A percentile compares a stretch with the other conserved stretches of the same genome.
These are phyloP conservation scores for Vesta saturnalis DNA, from an alignment of 2,888 invertebrate species.

Conservation along the genomic window DNA sequence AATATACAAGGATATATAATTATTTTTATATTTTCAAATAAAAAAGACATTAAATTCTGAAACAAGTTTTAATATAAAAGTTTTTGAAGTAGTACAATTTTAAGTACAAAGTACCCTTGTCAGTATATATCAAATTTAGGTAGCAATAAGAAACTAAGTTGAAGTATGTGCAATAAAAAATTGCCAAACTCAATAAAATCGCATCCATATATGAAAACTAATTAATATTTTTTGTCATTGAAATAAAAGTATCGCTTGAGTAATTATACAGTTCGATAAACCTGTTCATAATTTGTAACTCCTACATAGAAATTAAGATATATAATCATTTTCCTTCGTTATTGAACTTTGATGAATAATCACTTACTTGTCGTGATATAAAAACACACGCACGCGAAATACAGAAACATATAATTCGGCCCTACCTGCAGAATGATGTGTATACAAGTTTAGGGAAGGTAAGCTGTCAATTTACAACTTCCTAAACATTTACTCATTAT, in stretches of 20 bases:
- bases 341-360: neutral
- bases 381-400: neutral
- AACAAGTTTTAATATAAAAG: neutral
- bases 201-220: too few species aligned
- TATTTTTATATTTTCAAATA: too few species aligned
- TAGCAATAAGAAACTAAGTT: neutral
- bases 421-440: conserved; percentile 1
- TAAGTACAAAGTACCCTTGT: neutral
- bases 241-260: neutral
- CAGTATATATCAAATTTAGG: neutral
- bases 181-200: too few species aligned
- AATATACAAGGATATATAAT: too few species aligned
- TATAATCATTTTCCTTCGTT: neutral
- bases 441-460: neutral
- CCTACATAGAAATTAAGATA: neutral
- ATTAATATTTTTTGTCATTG: neutral
- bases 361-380: neutral
- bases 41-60: too few species aligned
- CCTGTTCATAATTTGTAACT: conserved; percentile 1
- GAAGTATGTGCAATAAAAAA: too few species aligned
- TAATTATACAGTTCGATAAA: neutral
- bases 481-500: too few species aligned
- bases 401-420: neutral
- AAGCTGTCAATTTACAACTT: neutral
- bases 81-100: neutral